phyloP scores from a whole-genome alignment of 2,797 vertebrate genomes.

The Bradypodion pumilum region DNA sequence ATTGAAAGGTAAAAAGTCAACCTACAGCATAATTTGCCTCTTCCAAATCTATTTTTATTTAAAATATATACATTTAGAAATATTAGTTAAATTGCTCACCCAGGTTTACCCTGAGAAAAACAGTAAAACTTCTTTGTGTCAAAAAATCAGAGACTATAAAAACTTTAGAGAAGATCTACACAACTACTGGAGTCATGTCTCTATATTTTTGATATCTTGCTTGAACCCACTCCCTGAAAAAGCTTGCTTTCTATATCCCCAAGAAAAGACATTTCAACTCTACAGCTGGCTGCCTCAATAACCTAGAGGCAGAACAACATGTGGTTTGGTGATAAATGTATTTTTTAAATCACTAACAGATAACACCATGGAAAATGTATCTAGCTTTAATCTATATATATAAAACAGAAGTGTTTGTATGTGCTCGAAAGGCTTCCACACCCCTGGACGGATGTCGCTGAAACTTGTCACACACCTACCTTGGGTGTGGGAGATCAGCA shows the following conservation, averaged over 20 bases:
- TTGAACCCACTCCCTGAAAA: slow-evolving; percentile 14
- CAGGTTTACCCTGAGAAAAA: neutral
- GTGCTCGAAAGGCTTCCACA: too few relatives aligned
- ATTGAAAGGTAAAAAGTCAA: neutral
- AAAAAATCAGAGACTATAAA: neutral
- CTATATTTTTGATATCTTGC: neutral
- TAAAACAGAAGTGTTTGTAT: too few relatives aligned
- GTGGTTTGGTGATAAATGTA: neutral
- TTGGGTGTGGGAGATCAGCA: too few relatives aligned
- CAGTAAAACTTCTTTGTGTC: neutral
- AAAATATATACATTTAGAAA: neutral
- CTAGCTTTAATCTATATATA: too few relatives aligned
- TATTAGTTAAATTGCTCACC: neutral
- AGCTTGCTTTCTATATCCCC: neutral
- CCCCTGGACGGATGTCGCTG: too few relatives aligned
- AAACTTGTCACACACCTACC: too few relatives aligned
- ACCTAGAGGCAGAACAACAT: neutral
- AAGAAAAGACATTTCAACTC: neutral
- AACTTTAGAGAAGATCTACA: neutral
- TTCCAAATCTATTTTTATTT: neutral
- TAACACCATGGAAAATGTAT: neutral
- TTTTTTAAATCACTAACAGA: neutral
- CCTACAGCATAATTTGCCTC: neutral
- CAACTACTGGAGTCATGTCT: slow-evolving; percentile 25
- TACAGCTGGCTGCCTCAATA: neutral